Evolutionary conservation across 2,888 invertebrate species (phyloP).

Genomic region (Fragum whitleyi): DNA sequence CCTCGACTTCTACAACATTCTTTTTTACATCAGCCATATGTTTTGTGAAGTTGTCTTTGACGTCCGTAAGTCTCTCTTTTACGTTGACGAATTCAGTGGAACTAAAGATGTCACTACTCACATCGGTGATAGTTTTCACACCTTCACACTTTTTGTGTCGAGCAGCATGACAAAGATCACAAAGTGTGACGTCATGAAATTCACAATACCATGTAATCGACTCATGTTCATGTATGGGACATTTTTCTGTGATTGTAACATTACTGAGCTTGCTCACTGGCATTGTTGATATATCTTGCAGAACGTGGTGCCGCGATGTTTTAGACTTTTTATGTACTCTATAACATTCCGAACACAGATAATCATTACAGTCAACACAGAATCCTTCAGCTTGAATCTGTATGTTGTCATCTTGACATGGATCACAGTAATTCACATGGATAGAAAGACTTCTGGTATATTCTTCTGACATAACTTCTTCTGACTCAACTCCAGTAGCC

Average conservation of each 20-base stretch:
- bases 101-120: not conserved
- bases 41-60: not conserved
- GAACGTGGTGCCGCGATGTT: not conserved
- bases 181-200: not conserved
- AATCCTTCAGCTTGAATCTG: conserved; percentile 22
- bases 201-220: not conserved
- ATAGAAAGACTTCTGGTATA: not conserved
- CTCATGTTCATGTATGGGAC: not conserved
- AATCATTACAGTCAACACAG: conserved; percentile 32
- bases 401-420: not conserved
- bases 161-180: not conserved
- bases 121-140: not conserved
- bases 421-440: not conserved
- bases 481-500: not conserved
- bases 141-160: not conserved
- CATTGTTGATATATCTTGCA: conserved; percentile 13
- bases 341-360: conserved; percentile 25
- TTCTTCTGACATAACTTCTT: not conserved
- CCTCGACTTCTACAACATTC: not conserved
- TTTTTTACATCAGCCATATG: not conserved
- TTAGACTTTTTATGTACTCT: not conserved
- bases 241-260: not conserved
- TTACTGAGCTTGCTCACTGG: not conserved
- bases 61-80: not conserved
- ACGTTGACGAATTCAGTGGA: not conserved